These are phyloP conservation scores for Samia ricini DNA, from an alignment of 1,140 invertebrate species.

Conservation along the genomic window DNA sequence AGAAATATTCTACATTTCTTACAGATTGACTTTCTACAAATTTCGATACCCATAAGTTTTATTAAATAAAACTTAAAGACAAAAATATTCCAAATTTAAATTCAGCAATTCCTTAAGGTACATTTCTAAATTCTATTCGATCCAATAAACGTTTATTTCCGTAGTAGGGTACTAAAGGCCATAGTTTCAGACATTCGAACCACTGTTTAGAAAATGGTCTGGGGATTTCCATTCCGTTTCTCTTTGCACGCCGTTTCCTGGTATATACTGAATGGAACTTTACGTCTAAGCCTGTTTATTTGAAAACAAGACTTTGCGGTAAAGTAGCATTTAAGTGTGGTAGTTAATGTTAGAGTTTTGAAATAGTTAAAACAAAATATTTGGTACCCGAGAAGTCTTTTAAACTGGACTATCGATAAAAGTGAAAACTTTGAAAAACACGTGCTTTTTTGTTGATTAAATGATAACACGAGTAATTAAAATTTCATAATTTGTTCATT, in stretches of 20 bases:
- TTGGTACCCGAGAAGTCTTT: too few relatives aligned
- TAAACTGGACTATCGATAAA: too few relatives aligned
- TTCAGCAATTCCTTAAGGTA: background rate
- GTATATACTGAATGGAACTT: slow-evolving; percentile 11
- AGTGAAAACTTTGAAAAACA: too few relatives aligned
- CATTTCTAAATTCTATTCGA: background rate
- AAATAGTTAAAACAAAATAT: background rate
- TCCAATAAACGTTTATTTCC: background rate
- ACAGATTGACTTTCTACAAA: too few relatives aligned
- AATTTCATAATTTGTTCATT: too few relatives aligned
- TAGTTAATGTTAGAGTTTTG: background rate
- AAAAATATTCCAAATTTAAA: background rate
- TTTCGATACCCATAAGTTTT: too few relatives aligned
- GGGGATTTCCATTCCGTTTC: slow-evolving; percentile 24
- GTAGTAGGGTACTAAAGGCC: slow-evolving; percentile 16
- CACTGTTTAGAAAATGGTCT: slow-evolving; percentile 30
- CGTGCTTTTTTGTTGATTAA: too few relatives aligned
- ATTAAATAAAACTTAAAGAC: too few relatives aligned
- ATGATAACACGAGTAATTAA: too few relatives aligned
- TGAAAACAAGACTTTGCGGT: slow-evolving; percentile 3
- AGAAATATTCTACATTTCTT: too few relatives aligned
- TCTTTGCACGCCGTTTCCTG: slow-evolving; percentile 22
- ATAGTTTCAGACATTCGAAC: slow-evolving; percentile 15
- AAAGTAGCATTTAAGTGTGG: background rate
- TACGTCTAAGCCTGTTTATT: slow-evolving; percentile 1